These are phyloP conservation scores for Proterorhinus semilunaris DNA, from an alignment of 2,113 vertebrate genomes.

Conservation along the genomic window DNA sequence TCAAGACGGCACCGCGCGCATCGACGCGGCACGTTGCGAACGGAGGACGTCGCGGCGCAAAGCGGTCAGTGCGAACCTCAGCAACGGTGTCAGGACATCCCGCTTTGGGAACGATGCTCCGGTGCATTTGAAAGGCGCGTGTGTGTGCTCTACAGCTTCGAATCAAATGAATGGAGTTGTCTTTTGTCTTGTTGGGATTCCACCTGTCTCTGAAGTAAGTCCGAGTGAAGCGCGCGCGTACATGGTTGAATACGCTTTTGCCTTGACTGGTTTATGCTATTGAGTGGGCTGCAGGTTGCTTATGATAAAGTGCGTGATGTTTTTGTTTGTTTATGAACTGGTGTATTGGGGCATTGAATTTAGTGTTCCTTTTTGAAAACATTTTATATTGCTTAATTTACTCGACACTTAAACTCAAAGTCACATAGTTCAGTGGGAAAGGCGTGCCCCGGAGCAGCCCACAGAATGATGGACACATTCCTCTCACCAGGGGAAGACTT, in stretches of 20 bases:
- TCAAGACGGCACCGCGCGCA: neutral
- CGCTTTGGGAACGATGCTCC: neutral
- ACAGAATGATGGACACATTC: conserved; percentile 7
- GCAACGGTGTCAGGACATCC: neutral
- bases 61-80: conserved; percentile 1
- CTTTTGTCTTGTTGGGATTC: conserved; percentile 94
- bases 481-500: conserved; percentile 10
- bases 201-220: conserved; percentile 81
- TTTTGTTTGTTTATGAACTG: neutral
- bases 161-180: conserved; percentile 93
- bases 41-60: neutral
- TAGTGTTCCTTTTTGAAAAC: neutral
- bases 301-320: neutral
- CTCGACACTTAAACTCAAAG: too few species aligned
- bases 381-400: too few species aligned
- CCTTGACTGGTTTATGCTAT: neutral
- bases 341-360: neutral
- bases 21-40: neutral
- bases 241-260: neutral
- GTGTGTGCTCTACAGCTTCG: neutral
- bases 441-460: neutral
- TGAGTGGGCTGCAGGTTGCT: neutral
- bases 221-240: neutral
- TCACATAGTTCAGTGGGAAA: neutral
- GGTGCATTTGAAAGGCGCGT: neutral